Evolutionary conservation across 1,140 invertebrate species (phyloP).

Genomic region (Probaryconus sp.): DNA sequence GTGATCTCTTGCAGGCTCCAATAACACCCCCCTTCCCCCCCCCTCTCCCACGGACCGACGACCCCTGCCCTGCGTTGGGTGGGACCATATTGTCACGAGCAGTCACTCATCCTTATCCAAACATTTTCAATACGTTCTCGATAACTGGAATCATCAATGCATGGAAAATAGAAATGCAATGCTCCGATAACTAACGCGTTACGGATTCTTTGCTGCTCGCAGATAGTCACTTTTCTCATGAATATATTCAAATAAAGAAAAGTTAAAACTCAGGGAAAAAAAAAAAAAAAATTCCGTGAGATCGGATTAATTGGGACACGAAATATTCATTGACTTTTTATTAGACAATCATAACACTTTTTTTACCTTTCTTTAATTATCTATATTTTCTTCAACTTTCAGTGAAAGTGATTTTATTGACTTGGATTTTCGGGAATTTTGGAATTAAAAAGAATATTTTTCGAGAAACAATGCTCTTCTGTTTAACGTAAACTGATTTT

Average conservation of each 20-base stretch:
- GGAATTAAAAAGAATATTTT: too few relatives aligned
- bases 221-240: constrained; percentile 29
- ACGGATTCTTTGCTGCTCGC: constrained; percentile 27
- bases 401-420: too few relatives aligned
- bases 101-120: constrained; percentile 40
- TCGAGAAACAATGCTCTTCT: too few relatives aligned
- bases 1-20: constrained; percentile 12
- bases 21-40: constrained; percentile 11
- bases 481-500: too few relatives aligned
- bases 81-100: constrained; percentile 34
- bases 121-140: constrained; percentile 43
- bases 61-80: too few relatives aligned
- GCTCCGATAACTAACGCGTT: constrained; percentile 36
- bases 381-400: neutral
- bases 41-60: neutral
- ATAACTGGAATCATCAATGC: constrained; percentile 38
- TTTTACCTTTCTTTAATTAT: constrained; percentile 24
- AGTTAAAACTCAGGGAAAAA: neutral
- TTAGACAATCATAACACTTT: constrained; percentile 26
- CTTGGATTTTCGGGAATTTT: too few relatives aligned
- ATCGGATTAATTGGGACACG: constrained; percentile 21
- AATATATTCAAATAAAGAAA: constrained; percentile 14
- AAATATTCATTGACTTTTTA: constrained; percentile 2
- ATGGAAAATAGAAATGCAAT: constrained; percentile 36
- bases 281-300: neutral